A percentile compares a stretch with the other conserved stretches of the same genome.
Evolutionary conservation across 2,888 invertebrate genomes (phyloP).

Genomic region (Cloeon dipterum): DNA sequence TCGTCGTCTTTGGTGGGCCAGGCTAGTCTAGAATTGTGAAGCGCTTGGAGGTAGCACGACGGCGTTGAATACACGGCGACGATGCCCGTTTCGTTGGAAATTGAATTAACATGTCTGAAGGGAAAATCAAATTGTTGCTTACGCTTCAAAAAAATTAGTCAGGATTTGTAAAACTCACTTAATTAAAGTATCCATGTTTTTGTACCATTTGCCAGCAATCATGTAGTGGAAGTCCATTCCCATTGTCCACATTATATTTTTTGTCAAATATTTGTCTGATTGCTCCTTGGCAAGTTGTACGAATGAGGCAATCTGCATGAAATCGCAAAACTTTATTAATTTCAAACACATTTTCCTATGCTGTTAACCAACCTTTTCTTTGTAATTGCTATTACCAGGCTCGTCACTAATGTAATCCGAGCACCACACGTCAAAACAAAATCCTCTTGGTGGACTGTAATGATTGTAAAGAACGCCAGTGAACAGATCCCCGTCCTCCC

Average conservation of each 20-base stretch:
- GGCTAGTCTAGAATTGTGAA: slow-evolving; percentile 14
- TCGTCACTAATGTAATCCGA: slow-evolving; percentile 25
- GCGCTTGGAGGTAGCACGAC: slow-evolving; percentile 15
- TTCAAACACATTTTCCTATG: neutral
- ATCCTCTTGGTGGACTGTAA: slow-evolving; percentile 26
- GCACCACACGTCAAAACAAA: slow-evolving; percentile 30
- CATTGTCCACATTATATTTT: neutral
- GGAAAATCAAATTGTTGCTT: too few species aligned
- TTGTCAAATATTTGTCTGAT: too few species aligned
- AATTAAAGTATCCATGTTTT: neutral
- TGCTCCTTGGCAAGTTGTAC: too few species aligned
- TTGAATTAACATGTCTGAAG: neutral
- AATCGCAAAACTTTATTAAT: neutral
- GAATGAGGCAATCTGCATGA: too few species aligned
- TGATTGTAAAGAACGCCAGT: slow-evolving; percentile 25
- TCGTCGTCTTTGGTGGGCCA: slow-evolving; percentile 20
- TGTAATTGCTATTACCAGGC: slow-evolving; percentile 46
- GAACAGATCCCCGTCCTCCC: slow-evolving; percentile 21
- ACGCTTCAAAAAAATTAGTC: too few species aligned
- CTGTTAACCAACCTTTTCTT: slow-evolving; percentile 32
- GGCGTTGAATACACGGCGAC: slow-evolving; percentile 15
- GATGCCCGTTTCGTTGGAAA: too few species aligned
- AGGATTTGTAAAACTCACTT: too few species aligned
- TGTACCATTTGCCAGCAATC: neutral
- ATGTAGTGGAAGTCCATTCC: slow-evolving; percentile 1